Base-by-base conservation (phyloP, 2,888 invertebrate species). In the Himalopsyche japonica region DNA sequence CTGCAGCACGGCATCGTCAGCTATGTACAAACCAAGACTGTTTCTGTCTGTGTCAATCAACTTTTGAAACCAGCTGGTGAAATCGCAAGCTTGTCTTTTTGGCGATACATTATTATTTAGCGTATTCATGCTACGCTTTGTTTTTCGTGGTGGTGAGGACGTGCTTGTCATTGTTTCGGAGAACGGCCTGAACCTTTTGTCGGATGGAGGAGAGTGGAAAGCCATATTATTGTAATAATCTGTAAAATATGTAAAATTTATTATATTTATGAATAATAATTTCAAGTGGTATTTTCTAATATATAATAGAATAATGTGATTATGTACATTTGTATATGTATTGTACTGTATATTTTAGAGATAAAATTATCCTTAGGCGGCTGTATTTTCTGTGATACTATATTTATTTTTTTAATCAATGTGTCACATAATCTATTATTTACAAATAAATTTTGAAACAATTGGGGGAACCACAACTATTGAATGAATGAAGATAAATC, bases 1-100 rank as follows among this genome's bases (percentile, higher is more conserved):
- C 88, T 95, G 94, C 2, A 95, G 89, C 0, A 91, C 89, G 1
- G 93, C 91, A 88, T 93, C 91, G 86, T 93, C 92, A 24, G 92
- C 91, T 32, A 93, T 88, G 87, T 93, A 92, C 37, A 92, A 88
- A 8, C 91, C 89, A 1, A 93, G 87, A 85, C 91, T 92, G 76
- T 91, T 90, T 18, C 92, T 89, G 76, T 93, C 91, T 88, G 92
- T 89, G 86, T 94, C 93, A 82, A 92, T 90, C 90, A 93, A 90
- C 30, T 89, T 89, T 87, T 91, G 92, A 87, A 91, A 93, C 91
- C 92, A 92, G 64, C 90, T 88, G 12, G 91, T 90, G 84, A 93
- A 93, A 0, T 90, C 89, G 37, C 91, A 89, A 1, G 92, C 92
- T 82, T 87, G 87, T 30, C 82, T 76, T 27, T 79, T 43, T 0